phyloP scores from a whole-genome alignment of 2,797 vertebrate genomes.

The Sus cebifrons region DNA sequence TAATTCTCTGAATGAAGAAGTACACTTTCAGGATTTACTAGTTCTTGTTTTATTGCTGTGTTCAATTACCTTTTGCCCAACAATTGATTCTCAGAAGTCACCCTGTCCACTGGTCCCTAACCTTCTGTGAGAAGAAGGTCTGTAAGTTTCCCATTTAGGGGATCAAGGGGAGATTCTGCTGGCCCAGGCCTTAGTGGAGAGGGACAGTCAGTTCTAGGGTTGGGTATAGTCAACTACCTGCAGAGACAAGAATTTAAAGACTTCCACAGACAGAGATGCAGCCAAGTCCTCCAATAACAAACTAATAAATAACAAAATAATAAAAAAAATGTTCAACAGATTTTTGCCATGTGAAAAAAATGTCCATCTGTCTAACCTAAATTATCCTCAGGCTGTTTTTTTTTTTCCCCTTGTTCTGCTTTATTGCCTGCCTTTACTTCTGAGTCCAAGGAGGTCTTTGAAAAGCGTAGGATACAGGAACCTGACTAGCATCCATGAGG shows the following conservation, averaged over 20 bases:
- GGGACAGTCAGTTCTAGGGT: not conserved
- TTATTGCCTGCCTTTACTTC: conserved; percentile 24
- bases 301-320: not conserved
- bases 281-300: not conserved
- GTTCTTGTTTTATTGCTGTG: conserved; percentile 37
- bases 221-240: not conserved
- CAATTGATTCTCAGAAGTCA: conserved; percentile 52
- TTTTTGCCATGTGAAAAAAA: conserved; percentile 23
- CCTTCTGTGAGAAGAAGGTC: not conserved
- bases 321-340: not conserved
- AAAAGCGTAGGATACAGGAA: not conserved
- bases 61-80: conserved; percentile 60
- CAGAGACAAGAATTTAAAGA: conserved; percentile 29
- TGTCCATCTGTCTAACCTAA: not conserved
- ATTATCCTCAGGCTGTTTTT: not conserved
- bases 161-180: not conserved
- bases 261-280: not conserved
- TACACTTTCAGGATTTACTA: not conserved
- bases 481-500: too few relatives aligned
- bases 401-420: not conserved
- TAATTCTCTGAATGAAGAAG: conserved; percentile 39
- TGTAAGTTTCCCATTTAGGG: not conserved
- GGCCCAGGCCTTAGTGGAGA: not conserved
- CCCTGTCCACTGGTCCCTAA: conserved; percentile 1
- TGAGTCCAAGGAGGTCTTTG: conserved; percentile 20